Conservation (phyloP, 23 tunicate genomes). For the Trididemnum nubilum region DNA sequence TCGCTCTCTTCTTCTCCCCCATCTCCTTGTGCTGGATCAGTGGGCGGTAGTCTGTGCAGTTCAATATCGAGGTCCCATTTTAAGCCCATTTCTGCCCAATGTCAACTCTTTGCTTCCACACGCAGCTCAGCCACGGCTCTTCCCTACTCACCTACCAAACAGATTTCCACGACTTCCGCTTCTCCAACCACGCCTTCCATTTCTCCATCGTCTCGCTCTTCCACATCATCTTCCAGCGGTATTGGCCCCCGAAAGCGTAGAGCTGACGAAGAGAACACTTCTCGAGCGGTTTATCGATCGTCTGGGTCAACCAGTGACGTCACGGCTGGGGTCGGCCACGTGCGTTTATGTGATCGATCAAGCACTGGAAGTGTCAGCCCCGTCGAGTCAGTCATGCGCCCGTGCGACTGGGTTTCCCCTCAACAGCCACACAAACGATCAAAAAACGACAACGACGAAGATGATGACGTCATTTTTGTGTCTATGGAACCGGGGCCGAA, state of each 20-base stretch:
- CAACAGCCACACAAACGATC: slow-evolving; percentile 75
- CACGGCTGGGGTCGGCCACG: slow-evolving; percentile 67
- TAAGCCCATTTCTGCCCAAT: slow-evolving; percentile 4
- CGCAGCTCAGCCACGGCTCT: neutral
- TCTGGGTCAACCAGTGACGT: slow-evolving; percentile 76
- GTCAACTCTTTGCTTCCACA: neutral
- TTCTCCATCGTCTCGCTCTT: slow-evolving; percentile 70
- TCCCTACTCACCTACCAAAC: slow-evolving; percentile 25
- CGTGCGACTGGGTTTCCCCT: slow-evolving; percentile 12
- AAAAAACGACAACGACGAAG: slow-evolving; percentile 74
- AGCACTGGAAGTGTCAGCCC: slow-evolving; percentile 60
- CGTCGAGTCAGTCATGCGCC: slow-evolving; percentile 18
- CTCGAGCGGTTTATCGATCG: neutral
- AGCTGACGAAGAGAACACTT: slow-evolving; percentile 57
- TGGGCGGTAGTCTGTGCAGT: slow-evolving; percentile 75
- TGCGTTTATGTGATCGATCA: slow-evolving; percentile 47
- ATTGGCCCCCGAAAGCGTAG: slow-evolving; percentile 76
- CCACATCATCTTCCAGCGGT: slow-evolving; percentile 60
- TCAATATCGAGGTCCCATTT: slow-evolving; percentile 12
- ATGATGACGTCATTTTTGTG: slow-evolving; percentile 71
- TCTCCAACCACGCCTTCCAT: slow-evolving; percentile 65
- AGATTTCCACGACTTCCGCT: slow-evolving; percentile 48
- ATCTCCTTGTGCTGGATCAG: slow-evolving; percentile 83
- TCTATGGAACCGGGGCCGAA: slow-evolving; percentile 50
- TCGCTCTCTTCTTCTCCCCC: slow-evolving; percentile 87